Evolutionary conservation across 2,888 invertebrate genomes (phyloP).

Genomic region (Nesidiocoris tenuis): DNA sequence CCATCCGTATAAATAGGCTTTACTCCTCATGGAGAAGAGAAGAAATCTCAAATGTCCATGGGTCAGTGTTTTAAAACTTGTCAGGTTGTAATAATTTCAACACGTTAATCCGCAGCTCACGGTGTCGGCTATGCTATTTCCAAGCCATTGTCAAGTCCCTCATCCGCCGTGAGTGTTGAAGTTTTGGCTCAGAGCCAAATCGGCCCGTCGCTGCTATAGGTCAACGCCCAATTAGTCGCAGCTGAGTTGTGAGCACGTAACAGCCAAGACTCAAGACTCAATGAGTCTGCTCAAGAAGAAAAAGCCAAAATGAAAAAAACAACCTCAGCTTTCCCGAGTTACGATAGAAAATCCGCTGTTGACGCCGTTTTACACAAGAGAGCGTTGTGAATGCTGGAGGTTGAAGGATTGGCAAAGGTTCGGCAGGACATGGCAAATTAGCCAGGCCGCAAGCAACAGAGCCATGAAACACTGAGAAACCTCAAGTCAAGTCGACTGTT

Average conservation of each 20-base stretch:
- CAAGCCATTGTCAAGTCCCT: no score
- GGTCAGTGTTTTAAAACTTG: no score
- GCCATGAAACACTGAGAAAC: conserved; percentile 13
- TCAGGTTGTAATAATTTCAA: no score
- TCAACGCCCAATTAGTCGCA: neutral
- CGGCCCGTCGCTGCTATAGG: neutral
- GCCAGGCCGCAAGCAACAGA: conserved; percentile 21
- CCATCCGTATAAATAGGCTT: no score
- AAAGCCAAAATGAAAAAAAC: neutral
- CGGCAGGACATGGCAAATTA: conserved; percentile 22
- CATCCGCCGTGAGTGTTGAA: neutral
- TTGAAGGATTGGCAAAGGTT: conserved; percentile 13
- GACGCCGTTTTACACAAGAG: conserved; percentile 25
- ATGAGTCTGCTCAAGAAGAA: neutral
- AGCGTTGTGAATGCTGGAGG: conserved; percentile 27
- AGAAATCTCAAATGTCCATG: no score
- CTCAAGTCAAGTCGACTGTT: neutral
- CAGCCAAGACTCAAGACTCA: neutral
- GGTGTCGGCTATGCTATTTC: neutral
- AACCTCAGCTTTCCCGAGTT: conserved; percentile 5
- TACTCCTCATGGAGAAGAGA: no score
- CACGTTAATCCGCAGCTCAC: no score
- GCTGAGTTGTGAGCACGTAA: neutral
- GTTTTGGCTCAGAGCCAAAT: neutral
- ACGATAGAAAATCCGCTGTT: neutral